phyloP scores from a whole-genome alignment of 2,888 invertebrate species.

The Agrochola macilenta region DNA sequence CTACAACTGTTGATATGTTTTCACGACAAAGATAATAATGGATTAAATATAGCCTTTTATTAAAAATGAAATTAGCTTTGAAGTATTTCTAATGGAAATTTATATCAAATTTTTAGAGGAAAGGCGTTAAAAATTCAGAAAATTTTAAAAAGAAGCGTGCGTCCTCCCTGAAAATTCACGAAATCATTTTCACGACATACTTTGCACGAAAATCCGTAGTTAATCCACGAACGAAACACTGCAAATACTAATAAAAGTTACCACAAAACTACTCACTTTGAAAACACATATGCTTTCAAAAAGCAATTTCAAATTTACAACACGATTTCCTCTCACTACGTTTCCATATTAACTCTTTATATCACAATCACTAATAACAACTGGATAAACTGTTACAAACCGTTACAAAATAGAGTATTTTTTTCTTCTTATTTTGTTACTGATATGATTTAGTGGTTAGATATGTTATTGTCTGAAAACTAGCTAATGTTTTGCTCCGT shows the following conservation, averaged over 20 bases:
- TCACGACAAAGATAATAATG: background rate
- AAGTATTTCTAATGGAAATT: background rate
- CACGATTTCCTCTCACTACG: constrained; percentile 40
- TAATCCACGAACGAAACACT: background rate
- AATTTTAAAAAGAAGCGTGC: background rate
- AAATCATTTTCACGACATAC: background rate
- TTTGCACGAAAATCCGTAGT: background rate
- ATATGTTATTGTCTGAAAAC: constrained; percentile 69
- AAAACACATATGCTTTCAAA: constrained; percentile 48
- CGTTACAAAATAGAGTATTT: constrained; percentile 50
- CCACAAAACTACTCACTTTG: constrained; percentile 52
- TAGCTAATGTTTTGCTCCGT: constrained; percentile 45
- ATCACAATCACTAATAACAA: constrained; percentile 50
- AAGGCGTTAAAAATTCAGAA: background rate
- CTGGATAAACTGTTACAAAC: constrained; percentile 33
- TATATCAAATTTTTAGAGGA: too few species aligned
- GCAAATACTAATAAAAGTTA: background rate
- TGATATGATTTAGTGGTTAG: constrained; percentile 63
- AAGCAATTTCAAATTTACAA: constrained; percentile 50
- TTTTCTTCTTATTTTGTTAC: constrained; percentile 40
- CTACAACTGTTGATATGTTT: constrained; percentile 50
- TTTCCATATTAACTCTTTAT: constrained; percentile 40
- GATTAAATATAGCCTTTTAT: background rate
- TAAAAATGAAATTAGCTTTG: background rate
- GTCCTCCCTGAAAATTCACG: background rate